These are phyloP conservation scores for Drosophila borealis DNA, from an alignment of 2,888 invertebrate species.

Conservation along the genomic window DNA sequence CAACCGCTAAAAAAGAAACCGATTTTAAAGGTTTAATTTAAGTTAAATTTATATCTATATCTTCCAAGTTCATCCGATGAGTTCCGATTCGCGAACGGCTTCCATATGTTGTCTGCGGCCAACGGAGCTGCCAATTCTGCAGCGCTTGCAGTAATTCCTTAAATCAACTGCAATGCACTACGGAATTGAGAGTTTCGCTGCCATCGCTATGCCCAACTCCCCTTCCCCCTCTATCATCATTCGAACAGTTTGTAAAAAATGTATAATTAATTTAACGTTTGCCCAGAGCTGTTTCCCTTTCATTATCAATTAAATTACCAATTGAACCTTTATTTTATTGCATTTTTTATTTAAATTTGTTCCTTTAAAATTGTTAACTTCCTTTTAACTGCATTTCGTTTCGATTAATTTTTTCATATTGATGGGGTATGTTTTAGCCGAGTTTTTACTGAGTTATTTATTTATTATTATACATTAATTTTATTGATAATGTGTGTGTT, in stretches of 20 bases:
- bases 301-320: conserved; percentile 31
- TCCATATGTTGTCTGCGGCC: conserved; percentile 43
- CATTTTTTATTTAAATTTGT: background rate
- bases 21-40: too few species aligned
- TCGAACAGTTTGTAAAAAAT: conserved; percentile 10
- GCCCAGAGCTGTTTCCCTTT: conserved; percentile 1
- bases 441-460: too few species aligned
- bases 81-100: background rate
- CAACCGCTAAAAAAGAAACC: background rate
- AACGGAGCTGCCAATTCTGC: conserved; percentile 94
- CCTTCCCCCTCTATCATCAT: background rate
- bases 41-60: too few species aligned
- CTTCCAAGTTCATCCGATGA: too few species aligned
- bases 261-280: conserved; percentile 1
- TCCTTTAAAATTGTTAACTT: background rate
- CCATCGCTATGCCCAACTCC: conserved; percentile 23
- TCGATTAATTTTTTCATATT: too few species aligned
- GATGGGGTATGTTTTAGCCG: too few species aligned
- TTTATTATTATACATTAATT: too few species aligned
- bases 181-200: conserved; percentile 92
- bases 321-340: conserved; percentile 21
- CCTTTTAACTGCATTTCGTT: too few species aligned
- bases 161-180: conserved; percentile 97
- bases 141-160: conserved; percentile 94
- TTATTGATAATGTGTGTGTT: too few species aligned